Evolutionary conservation across 2,888 invertebrate species (phyloP).

Genomic region (Galerucella pusilla): DNA sequence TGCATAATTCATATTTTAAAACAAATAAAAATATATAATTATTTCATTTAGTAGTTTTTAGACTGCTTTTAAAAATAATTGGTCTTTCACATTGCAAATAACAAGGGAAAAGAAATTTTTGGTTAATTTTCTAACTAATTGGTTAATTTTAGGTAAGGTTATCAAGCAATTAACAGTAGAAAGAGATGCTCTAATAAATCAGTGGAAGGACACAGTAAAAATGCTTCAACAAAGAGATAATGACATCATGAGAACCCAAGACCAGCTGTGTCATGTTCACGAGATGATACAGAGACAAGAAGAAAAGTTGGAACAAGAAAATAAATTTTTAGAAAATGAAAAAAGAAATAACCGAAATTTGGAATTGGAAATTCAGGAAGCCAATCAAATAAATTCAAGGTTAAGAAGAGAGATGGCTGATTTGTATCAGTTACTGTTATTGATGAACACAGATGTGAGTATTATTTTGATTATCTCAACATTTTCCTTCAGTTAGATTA

Average conservation of each 20-base stretch:
- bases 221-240: constrained; percentile 77
- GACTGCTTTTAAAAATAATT: no score
- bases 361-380: constrained; percentile 62
- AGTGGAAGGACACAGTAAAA: constrained; percentile 78
- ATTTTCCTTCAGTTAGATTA: no score
- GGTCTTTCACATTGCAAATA: no score
- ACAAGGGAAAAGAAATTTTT: neutral
- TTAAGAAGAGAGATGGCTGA: constrained; percentile 59
- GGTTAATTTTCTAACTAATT: neutral
- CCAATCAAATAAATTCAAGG: constrained; percentile 63
- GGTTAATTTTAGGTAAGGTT: constrained; percentile 55
- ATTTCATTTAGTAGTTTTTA: no score
- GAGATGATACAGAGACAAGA: constrained; percentile 63
- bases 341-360: constrained; percentile 69
- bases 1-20: no score
- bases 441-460: constrained; percentile 65
- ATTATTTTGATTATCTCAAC: neutral
- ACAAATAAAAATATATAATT: no score
- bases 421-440: constrained; percentile 57
- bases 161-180: constrained; percentile 71
- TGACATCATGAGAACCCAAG: constrained; percentile 69
- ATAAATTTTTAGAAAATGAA: constrained; percentile 72
- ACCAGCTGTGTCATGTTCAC: constrained; percentile 48
- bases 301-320: constrained; percentile 71
- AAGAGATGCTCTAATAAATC: constrained; percentile 74